Evolutionary conservation across 2,888 invertebrate genomes (phyloP), one percentile per base, ranked within the genome.

Genomic region (Philhelius pedissequus): DNA sequence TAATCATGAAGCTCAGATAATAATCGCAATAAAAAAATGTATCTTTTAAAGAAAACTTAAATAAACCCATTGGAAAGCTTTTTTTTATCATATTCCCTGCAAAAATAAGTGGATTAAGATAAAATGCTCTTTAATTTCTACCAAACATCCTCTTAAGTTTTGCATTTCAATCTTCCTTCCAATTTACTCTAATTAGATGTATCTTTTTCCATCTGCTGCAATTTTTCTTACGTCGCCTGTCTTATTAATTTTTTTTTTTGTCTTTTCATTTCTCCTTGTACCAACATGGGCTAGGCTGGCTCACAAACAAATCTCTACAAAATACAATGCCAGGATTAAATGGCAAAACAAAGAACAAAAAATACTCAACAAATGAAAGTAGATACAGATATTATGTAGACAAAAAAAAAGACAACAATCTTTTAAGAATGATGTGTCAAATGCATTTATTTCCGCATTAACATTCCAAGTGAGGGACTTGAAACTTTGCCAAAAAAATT

Each of bases 361-460:
- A 40, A 45, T 1, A 13, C 27, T 11, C 4, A 27, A 54, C 15
- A 15, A 58, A 68, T 27, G 22, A 35, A 35, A 35, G 13, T 22
- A 50, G 1, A 2, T n/a, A 25, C 15, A 60, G n/a, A 4, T 18
- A 15, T 1, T 13, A 35, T 13, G 13, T 18, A 22, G 18, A 48
- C 20, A 13, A 52, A 68, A 50, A 40, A 62, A 22, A 48, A 60
- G 66, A 70, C 60, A 43, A 52, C 1, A 64, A 64, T 64, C 64
- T 64, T 75, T 60, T 71, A 62, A 80, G 75, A 76, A 84, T 71
- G 84, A 80, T 84, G 84, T 84, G 84, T 80, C 84, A 84, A 70
- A 84, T 80, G 80, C 71, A 76, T 84, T 84, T 71, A 84, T 75
- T 80, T 84, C 84, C 84, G 84, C 80, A 84, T 84, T 84, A 84